Evolutionary conservation across 2,113 vertebrate species (phyloP), one percentile per base, ranked within the genome.

Genomic region (Nerophis ophidion): DNA sequence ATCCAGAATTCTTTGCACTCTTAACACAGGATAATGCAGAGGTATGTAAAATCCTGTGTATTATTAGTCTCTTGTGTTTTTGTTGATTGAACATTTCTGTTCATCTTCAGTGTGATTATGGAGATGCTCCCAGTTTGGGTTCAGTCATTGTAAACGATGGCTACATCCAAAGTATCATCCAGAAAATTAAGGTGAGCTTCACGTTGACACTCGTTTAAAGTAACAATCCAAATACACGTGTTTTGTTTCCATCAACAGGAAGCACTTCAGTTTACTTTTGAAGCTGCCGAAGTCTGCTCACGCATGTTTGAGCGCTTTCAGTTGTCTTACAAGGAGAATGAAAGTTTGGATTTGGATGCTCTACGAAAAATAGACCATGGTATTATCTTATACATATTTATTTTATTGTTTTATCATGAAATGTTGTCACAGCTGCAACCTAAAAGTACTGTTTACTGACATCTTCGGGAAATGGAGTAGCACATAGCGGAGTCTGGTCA

Each of bases 281-380:
- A 89, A 16, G 72, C 89, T 50, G 92, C 91, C 4, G 76, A 55
- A 13, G 51, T 84, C 4, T 95, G 92, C 45, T 87, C 89, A 19
- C 12, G 72, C 9, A 91, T 83, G 0, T 92, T 93, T 83, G 90
- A 93, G 77, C 85, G 38, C 26, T 92, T 94, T 73, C 84, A 79
- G 7, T 19, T 76, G 51, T 91, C 91, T 81, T 93, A 89, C 65
- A 89, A 79, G 66, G 91, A 93, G 75, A 95, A 94, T 55, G 86
- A 93, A 84, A 87, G 79, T 72, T 84, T 93, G 65, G 89, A 95
- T 79, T 79, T 93, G 60, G 70, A 86, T 42, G 83, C 54, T 13
- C 61, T 94, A 51, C 86, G 70, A 60, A 68, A 87, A 62, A 71
- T 90, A 46, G 91, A 94, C 49, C 90, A 90, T 52, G 92, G 94